Evolutionary conservation across 2,888 invertebrate genomes (phyloP).

Genomic region (Dorcus parallelipipedus): DNA sequence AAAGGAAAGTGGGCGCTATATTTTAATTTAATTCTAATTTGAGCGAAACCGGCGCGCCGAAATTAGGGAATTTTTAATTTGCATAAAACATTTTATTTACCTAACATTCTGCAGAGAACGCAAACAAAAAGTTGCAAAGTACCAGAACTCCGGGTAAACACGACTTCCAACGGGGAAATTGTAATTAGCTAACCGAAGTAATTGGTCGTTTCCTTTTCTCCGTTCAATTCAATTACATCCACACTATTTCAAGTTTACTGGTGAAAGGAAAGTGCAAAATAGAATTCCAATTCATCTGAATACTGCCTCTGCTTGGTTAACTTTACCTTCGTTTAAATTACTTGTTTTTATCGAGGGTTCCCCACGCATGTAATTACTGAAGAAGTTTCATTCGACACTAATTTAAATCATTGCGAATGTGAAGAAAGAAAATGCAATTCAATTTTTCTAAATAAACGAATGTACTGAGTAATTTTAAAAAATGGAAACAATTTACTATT

Average conservation of each 20-base stretch:
- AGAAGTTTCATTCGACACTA: too few relatives aligned
- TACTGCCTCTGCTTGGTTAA: neutral
- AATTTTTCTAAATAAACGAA: too few relatives aligned
- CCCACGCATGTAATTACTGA: too few relatives aligned
- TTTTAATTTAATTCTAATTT: constrained; percentile 18
- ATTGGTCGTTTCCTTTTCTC: constrained; percentile 30
- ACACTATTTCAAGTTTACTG: constrained; percentile 26
- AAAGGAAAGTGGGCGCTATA: neutral
- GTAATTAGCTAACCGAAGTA: constrained; percentile 33
- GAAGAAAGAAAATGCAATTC: too few relatives aligned
- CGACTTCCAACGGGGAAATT: constrained; percentile 20
- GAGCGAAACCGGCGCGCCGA: constrained; percentile 1
- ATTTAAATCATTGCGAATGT: too few relatives aligned
- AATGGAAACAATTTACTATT: too few relatives aligned
- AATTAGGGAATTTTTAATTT: constrained; percentile 21
- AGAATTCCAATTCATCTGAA: constrained; percentile 4
- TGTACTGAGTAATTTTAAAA: too few relatives aligned
- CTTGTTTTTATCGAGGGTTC: too few relatives aligned
- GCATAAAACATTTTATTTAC: constrained; percentile 21
- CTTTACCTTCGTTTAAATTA: too few relatives aligned
- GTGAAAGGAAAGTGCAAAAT: constrained; percentile 7
- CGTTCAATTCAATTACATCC: constrained; percentile 30
- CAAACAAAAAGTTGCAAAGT: constrained; percentile 13
- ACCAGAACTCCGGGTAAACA: constrained; percentile 7
- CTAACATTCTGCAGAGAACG: constrained; percentile 12